Percentiles rank a stretch among this genome's conserved stretches.
Conservation (phyloP, 2,113 vertebrate species). For the Atherinomorus stipes region DNA sequence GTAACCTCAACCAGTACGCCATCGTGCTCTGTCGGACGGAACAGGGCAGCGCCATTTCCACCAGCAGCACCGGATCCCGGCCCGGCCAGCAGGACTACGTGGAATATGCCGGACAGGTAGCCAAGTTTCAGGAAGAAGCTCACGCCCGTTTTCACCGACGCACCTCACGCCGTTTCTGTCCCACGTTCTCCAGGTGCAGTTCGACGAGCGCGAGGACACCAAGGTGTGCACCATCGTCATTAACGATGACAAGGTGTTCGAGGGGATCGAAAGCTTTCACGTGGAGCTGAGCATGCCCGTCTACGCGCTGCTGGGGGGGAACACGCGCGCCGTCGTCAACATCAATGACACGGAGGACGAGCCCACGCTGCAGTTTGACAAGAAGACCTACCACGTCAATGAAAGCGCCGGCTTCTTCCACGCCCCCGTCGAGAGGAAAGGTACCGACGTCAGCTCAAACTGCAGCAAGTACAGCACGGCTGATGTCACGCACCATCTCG, state of each 20-base stretch:
- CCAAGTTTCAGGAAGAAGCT: background rate
- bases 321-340: conserved; percentile 85
- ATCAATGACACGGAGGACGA: conserved; percentile 93
- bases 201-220: conserved; percentile 94
- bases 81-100: conserved; percentile 91
- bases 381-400: conserved; percentile 88
- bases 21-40: conserved; percentile 92
- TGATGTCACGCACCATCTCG: too few relatives aligned
- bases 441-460: conserved; percentile 57
- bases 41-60: conserved; percentile 88
- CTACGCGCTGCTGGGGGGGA: conserved; percentile 90
- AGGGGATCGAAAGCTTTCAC: conserved; percentile 87
- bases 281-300: conserved; percentile 97
- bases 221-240: conserved; percentile 93
- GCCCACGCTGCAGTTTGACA: conserved; percentile 92
- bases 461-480: too few relatives aligned
- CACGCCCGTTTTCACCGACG: background rate
- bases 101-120: conserved; percentile 92
- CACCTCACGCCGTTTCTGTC: background rate
- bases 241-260: conserved; percentile 91
- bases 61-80: conserved; percentile 62
- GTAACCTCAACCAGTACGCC: conserved; percentile 96
- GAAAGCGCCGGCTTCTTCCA: conserved; percentile 88
- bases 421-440: conserved; percentile 90
- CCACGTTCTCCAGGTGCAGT: conserved; percentile 88